Conservation (phyloP, 2,888 invertebrate genomes). For the Cephus rjabovi region DNA sequence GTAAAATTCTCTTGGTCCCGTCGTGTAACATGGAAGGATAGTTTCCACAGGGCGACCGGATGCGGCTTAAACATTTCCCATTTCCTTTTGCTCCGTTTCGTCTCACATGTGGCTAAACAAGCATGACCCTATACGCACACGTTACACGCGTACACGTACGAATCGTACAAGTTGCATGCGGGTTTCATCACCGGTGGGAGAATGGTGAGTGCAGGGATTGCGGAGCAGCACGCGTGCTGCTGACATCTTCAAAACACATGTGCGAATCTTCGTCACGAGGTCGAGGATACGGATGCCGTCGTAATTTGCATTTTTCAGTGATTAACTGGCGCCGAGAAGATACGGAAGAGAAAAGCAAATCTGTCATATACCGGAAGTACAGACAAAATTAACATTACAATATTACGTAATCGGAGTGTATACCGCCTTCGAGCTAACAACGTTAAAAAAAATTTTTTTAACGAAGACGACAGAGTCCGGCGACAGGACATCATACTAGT, state of each 20-base stretch:
- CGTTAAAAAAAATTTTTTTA: not conserved
- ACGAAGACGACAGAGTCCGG: not conserved
- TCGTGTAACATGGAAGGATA: not conserved
- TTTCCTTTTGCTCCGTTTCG: constrained; percentile 1
- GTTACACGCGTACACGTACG: not conserved
- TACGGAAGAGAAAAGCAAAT: not conserved
- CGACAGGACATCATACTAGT: not conserved
- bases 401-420: not conserved
- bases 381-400: not conserved
- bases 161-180: not conserved
- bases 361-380: not conserved
- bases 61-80: not conserved
- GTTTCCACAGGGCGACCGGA: not conserved
- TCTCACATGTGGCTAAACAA: constrained; percentile 4
- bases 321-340: not conserved
- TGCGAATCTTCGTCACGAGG: not conserved
- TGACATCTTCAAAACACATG: not conserved
- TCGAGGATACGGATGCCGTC: not conserved
- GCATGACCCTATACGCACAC: not conserved
- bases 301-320: not conserved
- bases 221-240: not conserved
- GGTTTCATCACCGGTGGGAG: not conserved
- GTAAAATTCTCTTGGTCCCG: not conserved
- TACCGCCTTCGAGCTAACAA: not conserved
- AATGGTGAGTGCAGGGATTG: not conserved